phyloP scores from a whole-genome alignment of 2,797 vertebrate genomes.

The Graptemys geographica region DNA sequence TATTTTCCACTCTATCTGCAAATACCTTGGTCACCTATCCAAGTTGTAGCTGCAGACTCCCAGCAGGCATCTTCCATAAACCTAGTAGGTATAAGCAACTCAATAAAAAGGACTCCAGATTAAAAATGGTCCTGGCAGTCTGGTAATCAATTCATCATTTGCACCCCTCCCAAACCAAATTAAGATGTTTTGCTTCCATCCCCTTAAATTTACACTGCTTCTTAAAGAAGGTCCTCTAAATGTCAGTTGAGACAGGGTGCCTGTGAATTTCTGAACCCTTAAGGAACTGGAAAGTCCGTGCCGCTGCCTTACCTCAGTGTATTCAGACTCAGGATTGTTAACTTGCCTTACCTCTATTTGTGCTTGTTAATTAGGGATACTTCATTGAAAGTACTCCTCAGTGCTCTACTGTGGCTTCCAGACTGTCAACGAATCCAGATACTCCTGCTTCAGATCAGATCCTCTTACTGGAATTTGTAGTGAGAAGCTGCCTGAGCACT shows the following conservation, averaged over 20 bases:
- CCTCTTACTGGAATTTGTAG: background rate
- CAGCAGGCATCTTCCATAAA: background rate
- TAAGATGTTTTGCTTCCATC: background rate
- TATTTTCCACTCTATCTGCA: background rate
- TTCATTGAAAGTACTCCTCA: background rate
- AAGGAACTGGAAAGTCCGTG: fast-evolving
- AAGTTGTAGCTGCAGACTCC: too few species aligned
- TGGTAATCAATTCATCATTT: background rate
- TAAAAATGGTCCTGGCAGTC: fast-evolving
- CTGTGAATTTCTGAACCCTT: fast-evolving
- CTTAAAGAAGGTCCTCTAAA: fast-evolving
- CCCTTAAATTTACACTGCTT: fast-evolving
- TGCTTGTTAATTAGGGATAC: background rate
- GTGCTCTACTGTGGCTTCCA: background rate
- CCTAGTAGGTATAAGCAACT: background rate
- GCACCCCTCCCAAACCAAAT: fast-evolving
- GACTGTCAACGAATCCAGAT: background rate
- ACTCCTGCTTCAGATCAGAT: background rate
- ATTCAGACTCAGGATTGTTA: background rate
- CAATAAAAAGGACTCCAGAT: background rate
- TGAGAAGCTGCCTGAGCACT: background rate
- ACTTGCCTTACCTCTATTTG: background rate
- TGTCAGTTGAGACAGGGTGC: fast-evolving
- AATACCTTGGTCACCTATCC: background rate
- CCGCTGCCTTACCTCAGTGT: background rate